These are phyloP conservation scores for Oreochromis grahami DNA, from an alignment of 2,797 vertebrate genomes.

Conservation along the genomic window DNA sequence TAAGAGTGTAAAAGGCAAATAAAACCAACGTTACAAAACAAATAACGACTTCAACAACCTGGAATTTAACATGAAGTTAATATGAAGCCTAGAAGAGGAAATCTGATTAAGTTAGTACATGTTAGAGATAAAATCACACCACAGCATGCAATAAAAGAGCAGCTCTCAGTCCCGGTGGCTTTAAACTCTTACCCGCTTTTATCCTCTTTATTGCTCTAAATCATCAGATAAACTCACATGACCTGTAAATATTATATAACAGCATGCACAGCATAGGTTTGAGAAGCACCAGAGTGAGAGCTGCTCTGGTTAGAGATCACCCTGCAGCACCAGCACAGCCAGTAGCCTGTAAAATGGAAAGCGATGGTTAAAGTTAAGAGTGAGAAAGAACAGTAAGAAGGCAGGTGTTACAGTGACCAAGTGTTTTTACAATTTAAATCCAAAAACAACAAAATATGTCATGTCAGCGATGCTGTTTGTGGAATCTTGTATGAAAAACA, in stretches of 20 bases:
- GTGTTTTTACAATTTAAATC: background rate
- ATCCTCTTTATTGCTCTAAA: background rate
- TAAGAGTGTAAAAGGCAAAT: background rate
- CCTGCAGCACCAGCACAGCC: background rate
- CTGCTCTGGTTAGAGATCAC: background rate
- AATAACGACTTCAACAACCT: background rate
- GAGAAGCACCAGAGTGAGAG: background rate
- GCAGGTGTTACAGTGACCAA: background rate
- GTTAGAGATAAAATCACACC: background rate
- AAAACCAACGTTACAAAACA: background rate
- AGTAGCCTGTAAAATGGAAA: background rate
- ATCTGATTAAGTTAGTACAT: background rate
- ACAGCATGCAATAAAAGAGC: constrained; percentile 5
- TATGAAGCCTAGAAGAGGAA: background rate
- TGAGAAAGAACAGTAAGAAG: background rate
- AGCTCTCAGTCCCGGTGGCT: background rate
- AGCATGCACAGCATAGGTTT: rapidly evolving
- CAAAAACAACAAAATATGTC: background rate
- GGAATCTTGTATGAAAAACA: background rate
- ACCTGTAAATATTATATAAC: background rate
- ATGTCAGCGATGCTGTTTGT: background rate
- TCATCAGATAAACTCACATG: background rate
- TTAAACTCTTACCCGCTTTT: background rate
- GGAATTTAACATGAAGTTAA: background rate
- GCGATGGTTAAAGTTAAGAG: rapidly evolving